A percentile compares a stretch with the other conserved stretches of the same genome.
These are phyloP conservation scores for Pachypeltis micranthus DNA, from an alignment of 1,140 invertebrate genomes.

Conservation along the genomic window DNA sequence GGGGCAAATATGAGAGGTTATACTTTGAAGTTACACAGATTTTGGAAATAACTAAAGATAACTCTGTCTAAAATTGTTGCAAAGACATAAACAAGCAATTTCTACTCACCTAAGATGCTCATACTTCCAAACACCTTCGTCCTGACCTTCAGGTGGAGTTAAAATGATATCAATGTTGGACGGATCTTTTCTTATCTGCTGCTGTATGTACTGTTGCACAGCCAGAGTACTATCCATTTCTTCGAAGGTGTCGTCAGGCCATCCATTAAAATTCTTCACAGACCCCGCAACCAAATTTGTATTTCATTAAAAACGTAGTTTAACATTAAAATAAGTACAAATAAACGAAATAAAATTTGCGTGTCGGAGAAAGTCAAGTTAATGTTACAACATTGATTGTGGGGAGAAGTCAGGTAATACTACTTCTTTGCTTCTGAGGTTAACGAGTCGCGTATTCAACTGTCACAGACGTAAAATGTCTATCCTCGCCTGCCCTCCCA, in stretches of 20 bases:
- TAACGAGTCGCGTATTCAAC: too few species aligned
- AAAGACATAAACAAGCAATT: constrained; percentile 7
- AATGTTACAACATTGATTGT: too few species aligned
- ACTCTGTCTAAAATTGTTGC: too few species aligned
- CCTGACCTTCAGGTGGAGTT: constrained; percentile 90
- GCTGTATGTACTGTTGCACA: constrained; percentile 98
- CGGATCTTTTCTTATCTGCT: constrained; percentile 86
- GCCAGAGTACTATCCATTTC: constrained; percentile 99
- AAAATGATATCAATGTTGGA: constrained; percentile 89
- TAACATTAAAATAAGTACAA: too few species aligned
- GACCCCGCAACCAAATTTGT: neutral
- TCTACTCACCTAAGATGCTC: constrained; percentile 75
- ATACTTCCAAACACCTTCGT: constrained; percentile 99
- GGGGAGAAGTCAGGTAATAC: too few species aligned
- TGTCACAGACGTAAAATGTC: too few species aligned
- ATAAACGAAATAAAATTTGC: too few species aligned
- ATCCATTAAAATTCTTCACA: constrained; percentile 86
- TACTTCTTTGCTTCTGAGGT: too few species aligned
- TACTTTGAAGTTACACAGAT: neutral
- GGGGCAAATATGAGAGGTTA: too few species aligned
- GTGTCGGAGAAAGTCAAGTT: too few species aligned
- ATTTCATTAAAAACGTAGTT: too few species aligned
- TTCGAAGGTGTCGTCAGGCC: constrained; percentile 96
- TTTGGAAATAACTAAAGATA: neutral
- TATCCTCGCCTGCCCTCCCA: too few species aligned